These are phyloP conservation scores for Beris morrisii DNA, from an alignment of 2,888 invertebrate genomes.

Conservation along the genomic window DNA sequence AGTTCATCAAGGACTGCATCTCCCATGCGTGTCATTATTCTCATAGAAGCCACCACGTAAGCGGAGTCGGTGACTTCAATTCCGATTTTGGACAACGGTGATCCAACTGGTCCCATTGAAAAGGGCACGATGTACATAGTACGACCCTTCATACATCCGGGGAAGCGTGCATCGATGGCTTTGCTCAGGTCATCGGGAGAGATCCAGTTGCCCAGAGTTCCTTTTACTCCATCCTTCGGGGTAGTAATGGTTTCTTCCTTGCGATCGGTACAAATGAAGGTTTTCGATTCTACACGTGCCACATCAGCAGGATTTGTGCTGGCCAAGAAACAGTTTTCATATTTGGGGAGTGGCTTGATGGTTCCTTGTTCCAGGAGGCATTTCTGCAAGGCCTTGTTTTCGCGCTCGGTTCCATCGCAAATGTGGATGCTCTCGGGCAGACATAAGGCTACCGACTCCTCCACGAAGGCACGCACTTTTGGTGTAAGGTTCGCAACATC, in stretches of 20 bases:
- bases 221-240: constrained; percentile 76
- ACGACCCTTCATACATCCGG: constrained; percentile 87
- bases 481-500: constrained; percentile 57
- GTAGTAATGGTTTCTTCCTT: constrained; percentile 82
- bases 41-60: constrained; percentile 98
- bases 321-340: constrained; percentile 93
- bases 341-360: constrained; percentile 79
- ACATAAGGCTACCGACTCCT: constrained; percentile 79
- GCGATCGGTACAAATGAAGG: constrained; percentile 89
- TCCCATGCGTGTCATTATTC: constrained; percentile 95
- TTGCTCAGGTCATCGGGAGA: constrained; percentile 78
- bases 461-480: constrained; percentile 68
- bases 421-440: constrained; percentile 87
- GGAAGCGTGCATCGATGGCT: constrained; percentile 82
- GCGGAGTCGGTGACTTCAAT: constrained; percentile 95
- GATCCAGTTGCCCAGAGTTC: constrained; percentile 93
- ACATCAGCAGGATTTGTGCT: constrained; percentile 97
- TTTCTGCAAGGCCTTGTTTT: constrained; percentile 75
- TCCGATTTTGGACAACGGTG: constrained; percentile 93
- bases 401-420: constrained; percentile 88
- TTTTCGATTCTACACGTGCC: constrained; percentile 94
- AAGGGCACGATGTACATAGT: constrained; percentile 99
- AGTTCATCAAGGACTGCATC: constrained; percentile 62
- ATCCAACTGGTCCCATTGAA: constrained; percentile 97
- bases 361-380: constrained; percentile 78